Percentiles rank a stretch among this genome's conserved stretches.
phyloP scores from a whole-genome alignment of 2,113 vertebrate species.

The Bubalus kerabau region DNA sequence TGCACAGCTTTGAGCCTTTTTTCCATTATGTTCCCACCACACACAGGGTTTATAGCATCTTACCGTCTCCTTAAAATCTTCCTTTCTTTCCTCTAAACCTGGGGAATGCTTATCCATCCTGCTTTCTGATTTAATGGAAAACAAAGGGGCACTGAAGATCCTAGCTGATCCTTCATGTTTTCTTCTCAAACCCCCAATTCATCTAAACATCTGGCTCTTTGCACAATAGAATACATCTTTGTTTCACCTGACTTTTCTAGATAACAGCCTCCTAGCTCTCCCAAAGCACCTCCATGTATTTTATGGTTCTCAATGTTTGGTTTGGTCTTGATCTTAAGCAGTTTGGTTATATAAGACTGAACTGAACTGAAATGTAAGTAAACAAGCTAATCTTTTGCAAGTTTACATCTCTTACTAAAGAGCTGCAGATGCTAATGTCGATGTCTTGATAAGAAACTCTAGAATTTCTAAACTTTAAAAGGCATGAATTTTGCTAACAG shows the following conservation, averaged over 20 bases:
- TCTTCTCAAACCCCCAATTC: background rate
- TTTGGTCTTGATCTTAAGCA: background rate
- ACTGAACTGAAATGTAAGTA: background rate
- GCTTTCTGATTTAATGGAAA: background rate
- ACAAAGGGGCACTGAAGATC: background rate
- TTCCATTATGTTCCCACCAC: background rate
- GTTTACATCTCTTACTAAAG: background rate
- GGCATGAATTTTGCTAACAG: background rate
- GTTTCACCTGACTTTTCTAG: background rate
- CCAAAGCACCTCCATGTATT: background rate
- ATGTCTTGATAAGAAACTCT: background rate
- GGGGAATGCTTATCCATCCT: background rate
- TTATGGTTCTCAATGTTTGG: background rate
- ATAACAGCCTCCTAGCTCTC: no score
- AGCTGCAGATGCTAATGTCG: background rate
- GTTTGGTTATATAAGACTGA: background rate
- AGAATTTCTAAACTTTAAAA: constrained; percentile 4
- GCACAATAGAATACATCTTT: background rate
- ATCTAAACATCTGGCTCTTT: background rate
- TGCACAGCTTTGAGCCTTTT: background rate
- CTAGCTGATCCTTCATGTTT: background rate
- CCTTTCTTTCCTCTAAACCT: background rate
- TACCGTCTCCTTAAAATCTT: background rate
- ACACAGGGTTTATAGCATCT: background rate
- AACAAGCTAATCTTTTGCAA: background rate